Percentiles rank a stretch among this genome's conserved stretches.
phyloP scores from a whole-genome alignment of 2,888 invertebrate species.

The Trissolcus brochymenae region DNA sequence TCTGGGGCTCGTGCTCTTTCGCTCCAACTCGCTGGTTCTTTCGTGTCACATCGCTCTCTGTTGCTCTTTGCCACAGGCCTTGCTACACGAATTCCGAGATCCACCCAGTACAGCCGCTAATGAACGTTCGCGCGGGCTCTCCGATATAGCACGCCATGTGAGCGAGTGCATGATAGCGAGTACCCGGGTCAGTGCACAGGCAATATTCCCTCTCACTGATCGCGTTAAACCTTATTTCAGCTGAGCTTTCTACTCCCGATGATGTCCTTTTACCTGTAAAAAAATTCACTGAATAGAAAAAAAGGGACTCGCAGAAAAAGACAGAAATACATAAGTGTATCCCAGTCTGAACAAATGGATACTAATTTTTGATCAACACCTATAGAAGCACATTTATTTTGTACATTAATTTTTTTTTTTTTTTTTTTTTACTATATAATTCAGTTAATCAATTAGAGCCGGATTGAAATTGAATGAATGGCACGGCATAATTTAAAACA shows the following conservation, averaged over 20 bases:
- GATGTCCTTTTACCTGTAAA: conserved; percentile 49
- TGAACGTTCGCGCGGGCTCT: conserved; percentile 68
- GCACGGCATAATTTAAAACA: background rate
- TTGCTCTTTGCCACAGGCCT: conserved; percentile 54
- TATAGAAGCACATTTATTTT: too few species aligned
- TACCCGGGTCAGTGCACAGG: conserved; percentile 65
- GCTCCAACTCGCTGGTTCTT: conserved; percentile 45
- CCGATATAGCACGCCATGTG: conserved; percentile 56
- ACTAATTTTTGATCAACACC: too few species aligned
- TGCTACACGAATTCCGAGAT: conserved; percentile 68
- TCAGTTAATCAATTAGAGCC: too few species aligned
- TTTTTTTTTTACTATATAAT: too few species aligned
- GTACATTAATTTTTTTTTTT: too few species aligned
- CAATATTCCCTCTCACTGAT: conserved; percentile 65
- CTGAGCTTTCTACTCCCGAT: conserved; percentile 57
- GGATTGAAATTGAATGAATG: background rate
- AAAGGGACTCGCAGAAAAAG: background rate
- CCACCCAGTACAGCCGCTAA: conserved; percentile 69
- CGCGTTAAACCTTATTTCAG: conserved; percentile 69
- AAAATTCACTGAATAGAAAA: conserved; percentile 42
- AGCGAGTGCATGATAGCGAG: conserved; percentile 65
- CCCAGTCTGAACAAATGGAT: conserved; percentile 8
- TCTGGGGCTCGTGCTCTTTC: conserved; percentile 33
- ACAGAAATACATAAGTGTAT: background rate
- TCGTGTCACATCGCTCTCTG: conserved; percentile 28